Percentiles rank a stretch among this genome's conserved stretches.
phyloP scores from a whole-genome alignment of 2,113 vertebrate genomes.

The Poeciliopsis prolifica region DNA sequence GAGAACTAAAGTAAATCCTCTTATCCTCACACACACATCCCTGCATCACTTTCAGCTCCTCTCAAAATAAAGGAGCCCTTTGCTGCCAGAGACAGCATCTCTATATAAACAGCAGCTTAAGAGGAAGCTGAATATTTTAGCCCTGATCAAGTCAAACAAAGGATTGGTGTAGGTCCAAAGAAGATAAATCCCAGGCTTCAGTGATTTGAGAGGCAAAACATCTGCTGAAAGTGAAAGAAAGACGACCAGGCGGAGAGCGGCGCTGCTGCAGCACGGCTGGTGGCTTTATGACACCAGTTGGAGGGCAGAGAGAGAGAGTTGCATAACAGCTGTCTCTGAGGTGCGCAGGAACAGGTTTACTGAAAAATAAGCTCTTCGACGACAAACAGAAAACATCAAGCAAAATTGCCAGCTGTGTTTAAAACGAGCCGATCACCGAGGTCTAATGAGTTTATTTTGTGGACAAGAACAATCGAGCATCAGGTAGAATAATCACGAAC shows the following conservation, averaged over 20 bases:
- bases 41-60: slow-evolving; percentile 7
- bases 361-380: background rate
- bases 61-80: background rate
- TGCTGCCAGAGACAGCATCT: background rate
- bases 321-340: slow-evolving; percentile 48
- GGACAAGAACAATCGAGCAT: no score
- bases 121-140: background rate
- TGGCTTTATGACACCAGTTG: slow-evolving; percentile 67
- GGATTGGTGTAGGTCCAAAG: background rate
- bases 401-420: background rate
- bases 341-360: slow-evolving; percentile 2
- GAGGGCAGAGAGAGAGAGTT: slow-evolving; percentile 40
- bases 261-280: slow-evolving; percentile 43
- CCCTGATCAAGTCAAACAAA: background rate
- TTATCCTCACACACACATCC: slow-evolving; percentile 11
- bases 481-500: no score
- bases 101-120: background rate
- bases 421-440: background rate
- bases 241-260: slow-evolving; percentile 28
- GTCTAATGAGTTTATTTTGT: no score
- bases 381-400: background rate
- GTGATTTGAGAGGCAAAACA: slow-evolving; percentile 39
- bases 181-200: background rate
- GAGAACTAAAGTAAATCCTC: slow-evolving; percentile 53
- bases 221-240: slow-evolving; percentile 6